These are phyloP conservation scores for Nothobranchius furzeri DNA, from an alignment of 2,113 vertebrate species.

Conservation along the genomic window DNA sequence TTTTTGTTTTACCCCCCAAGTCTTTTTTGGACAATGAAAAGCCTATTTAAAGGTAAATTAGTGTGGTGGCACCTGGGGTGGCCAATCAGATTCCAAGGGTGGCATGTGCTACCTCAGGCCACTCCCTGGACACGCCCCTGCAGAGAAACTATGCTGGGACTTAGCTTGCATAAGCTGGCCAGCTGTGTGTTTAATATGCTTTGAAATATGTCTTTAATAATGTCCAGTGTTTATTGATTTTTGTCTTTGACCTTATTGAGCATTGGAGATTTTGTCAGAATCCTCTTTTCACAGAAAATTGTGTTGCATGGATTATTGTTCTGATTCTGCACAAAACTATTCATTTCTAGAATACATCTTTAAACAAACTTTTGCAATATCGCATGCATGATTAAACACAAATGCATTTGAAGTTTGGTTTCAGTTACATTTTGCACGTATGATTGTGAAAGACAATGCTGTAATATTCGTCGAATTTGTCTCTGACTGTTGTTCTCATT, in stretches of 20 bases:
- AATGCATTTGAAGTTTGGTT: background rate
- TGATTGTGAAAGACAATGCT: too few relatives aligned
- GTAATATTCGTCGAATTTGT: background rate
- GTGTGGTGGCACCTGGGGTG: too few relatives aligned
- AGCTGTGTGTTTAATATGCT: slow-evolving; percentile 29
- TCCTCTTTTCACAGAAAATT: slow-evolving; percentile 1
- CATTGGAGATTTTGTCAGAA: slow-evolving; percentile 15
- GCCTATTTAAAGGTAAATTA: too few relatives aligned
- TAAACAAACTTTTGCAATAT: background rate
- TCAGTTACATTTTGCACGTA: background rate
- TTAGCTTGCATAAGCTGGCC: slow-evolving; percentile 27
- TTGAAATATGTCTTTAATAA: slow-evolving; percentile 37
- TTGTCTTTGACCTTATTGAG: slow-evolving; percentile 2
- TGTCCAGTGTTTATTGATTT: slow-evolving; percentile 3
- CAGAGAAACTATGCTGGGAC: slow-evolving; percentile 20
- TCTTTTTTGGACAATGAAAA: too few relatives aligned
- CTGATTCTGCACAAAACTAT: too few relatives aligned
- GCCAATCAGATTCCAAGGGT: too few relatives aligned
- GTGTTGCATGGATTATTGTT: too few relatives aligned
- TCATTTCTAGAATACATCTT: too few relatives aligned
- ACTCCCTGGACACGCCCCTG: too few relatives aligned
- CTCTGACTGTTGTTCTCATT: slow-evolving; percentile 59
- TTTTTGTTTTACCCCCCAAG: too few relatives aligned
- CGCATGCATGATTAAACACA: background rate
- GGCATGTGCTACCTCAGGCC: too few relatives aligned